Conservation (phyloP, 2,797 vertebrate genomes). For the Loriculus beryllinus region DNA sequence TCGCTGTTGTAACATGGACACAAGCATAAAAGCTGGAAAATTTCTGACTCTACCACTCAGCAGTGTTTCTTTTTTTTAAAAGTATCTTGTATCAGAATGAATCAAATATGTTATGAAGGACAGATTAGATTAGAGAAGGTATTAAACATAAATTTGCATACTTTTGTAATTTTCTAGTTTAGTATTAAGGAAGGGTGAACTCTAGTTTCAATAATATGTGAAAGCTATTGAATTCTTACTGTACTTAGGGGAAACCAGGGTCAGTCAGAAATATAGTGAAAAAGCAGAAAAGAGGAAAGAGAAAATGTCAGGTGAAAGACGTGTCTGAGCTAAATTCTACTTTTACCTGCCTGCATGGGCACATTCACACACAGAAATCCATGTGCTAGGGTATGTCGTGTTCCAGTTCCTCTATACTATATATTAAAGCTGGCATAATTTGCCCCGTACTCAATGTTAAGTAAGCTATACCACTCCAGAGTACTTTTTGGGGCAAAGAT, state of each 20-base stretch:
- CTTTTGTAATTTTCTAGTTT: not conserved
- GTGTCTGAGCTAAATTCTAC: not conserved
- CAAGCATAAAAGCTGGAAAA: not conserved
- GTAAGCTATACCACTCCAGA: not conserved
- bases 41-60: not conserved
- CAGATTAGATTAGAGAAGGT: not conserved
- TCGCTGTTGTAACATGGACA: not conserved
- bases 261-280: not conserved
- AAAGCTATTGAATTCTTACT: not conserved
- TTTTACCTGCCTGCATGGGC: not conserved
- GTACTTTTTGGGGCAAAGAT: not conserved
- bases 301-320: not conserved
- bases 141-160: not conserved
- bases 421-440: not conserved
- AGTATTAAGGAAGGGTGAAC: not conserved
- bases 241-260: rapidly evolving
- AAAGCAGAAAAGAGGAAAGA: not conserved
- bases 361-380: not conserved
- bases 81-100: not conserved
- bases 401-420: not conserved
- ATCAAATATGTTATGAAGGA: not conserved
- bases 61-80: not conserved
- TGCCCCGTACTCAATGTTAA: not conserved
- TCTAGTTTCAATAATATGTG: not conserved
- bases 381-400: not conserved